Percentiles rank a stretch among this genome's conserved stretches.
Evolutionary conservation across 2,113 vertebrate genomes (phyloP).

Genomic region (Lates calcarifer): DNA sequence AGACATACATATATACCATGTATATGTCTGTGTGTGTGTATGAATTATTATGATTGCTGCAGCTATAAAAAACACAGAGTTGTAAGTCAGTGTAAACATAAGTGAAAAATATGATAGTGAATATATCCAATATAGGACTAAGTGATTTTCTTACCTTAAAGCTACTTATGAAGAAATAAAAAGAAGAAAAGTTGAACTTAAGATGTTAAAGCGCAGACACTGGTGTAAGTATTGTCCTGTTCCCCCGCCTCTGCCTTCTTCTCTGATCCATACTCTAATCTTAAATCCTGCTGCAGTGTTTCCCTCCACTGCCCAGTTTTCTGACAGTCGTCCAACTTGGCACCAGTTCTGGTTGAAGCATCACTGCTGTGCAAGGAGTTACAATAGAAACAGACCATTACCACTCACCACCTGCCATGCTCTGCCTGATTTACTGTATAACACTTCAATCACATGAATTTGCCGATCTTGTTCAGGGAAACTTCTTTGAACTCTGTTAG

Average conservation of each 20-base stretch:
- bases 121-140: background rate
- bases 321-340: conserved; percentile 53
- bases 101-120: too few species aligned
- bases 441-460: background rate
- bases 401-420: conserved; percentile 24
- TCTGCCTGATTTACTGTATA: conserved; percentile 15
- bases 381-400: conserved; percentile 49
- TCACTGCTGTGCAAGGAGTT: conserved; percentile 35
- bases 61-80: too few species aligned
- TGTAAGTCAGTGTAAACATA: too few species aligned
- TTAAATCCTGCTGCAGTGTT: conserved; percentile 9
- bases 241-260: too few species aligned
- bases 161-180: too few species aligned
- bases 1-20: background rate
- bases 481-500: background rate
- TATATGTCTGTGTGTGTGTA: too few species aligned
- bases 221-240: background rate
- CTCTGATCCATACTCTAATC: background rate
- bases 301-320: background rate
- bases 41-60: too few species aligned
- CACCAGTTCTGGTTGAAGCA: background rate
- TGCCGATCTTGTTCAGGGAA: background rate
- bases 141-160: background rate
- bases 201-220: too few species aligned
- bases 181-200: too few species aligned